Base-by-base conservation (phyloP, 2,888 invertebrate species). In the Steromphala cineraria region DNA sequence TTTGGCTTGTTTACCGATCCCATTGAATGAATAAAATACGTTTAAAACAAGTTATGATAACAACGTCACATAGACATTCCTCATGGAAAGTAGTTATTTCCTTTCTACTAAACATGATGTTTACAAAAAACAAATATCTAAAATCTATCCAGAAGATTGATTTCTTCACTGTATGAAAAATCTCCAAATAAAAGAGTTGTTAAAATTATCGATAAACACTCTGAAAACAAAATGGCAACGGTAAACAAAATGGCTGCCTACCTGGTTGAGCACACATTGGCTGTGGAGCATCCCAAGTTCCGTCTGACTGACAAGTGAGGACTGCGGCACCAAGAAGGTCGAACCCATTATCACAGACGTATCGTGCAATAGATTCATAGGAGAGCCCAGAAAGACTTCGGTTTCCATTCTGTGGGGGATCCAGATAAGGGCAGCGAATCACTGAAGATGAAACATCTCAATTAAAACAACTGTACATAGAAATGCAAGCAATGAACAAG, bases 351-450 rank as follows among this genome's bases (percentile, higher is more conserved):
- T 87, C 31, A 81, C 91, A 91, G 75, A 84, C 84, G 75, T 89
- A 89, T 3, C 74, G 83, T 17, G 86, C 88, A 1, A 76, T 83
- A 17, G 85, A 82, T 0, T 87, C 88, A 3, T 83, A 85, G 3
- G 84, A 79, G 53, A 87, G 81, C 1, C 89, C 88, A 52, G 75
- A 81, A 5, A 87, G 81, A 2, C 82, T 87, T 71, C 82, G 83
- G 82, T 88, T 89, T 7, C 90, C 89, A 83, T 91, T 89, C 31
- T 79, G 79, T 40, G 89, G 84, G 53, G 77, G 75, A 13, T 82
- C 82, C 17, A 89, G 53, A 67, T 85, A 89, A 15, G 88, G 88
- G 80, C 90, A 91, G 19, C 89, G 85, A 2, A 91, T 82, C 53
- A 89, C 90, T 91, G 86, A 21, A 76, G 80, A 75, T 19, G 10